These are phyloP conservation scores for Ptychadena robeensis DNA, from an alignment of 2,797 vertebrate genomes.

Conservation along the genomic window DNA sequence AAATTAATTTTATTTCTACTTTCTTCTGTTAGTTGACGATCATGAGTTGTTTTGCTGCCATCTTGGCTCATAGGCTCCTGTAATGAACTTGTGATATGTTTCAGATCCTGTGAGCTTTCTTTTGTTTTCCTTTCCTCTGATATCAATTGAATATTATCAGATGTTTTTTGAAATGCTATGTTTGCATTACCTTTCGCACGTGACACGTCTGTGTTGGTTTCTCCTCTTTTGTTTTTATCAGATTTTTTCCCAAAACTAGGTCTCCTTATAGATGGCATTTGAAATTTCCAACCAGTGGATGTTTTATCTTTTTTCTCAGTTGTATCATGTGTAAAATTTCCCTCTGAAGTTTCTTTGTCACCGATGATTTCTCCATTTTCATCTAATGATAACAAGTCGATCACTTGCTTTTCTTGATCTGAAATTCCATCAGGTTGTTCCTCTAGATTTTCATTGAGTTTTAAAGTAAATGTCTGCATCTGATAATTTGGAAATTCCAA, in stretches of 20 bases:
- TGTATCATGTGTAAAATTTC: neutral
- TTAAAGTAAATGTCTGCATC: neutral
- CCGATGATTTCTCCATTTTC: neutral
- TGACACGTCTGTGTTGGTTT: neutral
- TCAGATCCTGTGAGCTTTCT: neutral
- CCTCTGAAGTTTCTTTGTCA: neutral
- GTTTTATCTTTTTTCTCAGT: neutral
- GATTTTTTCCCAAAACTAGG: neutral
- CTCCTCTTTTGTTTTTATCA: neutral
- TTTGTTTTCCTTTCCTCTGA: too few relatives aligned
- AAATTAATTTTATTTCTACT: too few relatives aligned
- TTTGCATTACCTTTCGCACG: neutral
- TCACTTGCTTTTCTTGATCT: neutral
- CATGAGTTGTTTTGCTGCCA: too few relatives aligned
- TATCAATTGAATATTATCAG: neutral
- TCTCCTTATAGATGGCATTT: neutral
- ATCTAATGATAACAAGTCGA: neutral
- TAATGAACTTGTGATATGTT: neutral
- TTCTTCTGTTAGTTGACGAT: too few relatives aligned
- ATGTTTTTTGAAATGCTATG: too few relatives aligned
- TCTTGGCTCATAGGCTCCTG: too few relatives aligned
- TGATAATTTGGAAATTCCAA: neutral
- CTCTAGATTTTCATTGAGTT: neutral
- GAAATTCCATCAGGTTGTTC: neutral
- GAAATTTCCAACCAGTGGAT: conserved; percentile 1